Evolutionary conservation across 2,888 invertebrate species (phyloP), one percentile per base, ranked within the genome.

Genomic region (Phrixothrix hirtus): DNA sequence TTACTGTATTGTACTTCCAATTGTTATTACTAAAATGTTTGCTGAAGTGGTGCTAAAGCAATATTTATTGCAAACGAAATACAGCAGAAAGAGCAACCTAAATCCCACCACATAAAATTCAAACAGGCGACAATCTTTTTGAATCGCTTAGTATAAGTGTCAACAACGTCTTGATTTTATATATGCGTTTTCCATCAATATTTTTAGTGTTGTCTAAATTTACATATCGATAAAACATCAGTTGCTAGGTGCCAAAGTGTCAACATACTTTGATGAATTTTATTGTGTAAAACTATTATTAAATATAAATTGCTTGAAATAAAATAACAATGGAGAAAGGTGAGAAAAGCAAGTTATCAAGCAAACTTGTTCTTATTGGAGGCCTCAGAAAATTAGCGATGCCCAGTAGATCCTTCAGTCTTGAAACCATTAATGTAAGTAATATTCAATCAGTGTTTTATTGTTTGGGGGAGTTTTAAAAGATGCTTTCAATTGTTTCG

Each of bases 381-480:
- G 73, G 73, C 1, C 60, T 74, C 11, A 62, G 71, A 44, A 65
- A 64, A 54, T 61, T 72, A 49, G 73, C 69, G 2, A 68, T 73
- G 70, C 70, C 72, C 1, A 70, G 69, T 47, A 66, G 70, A 46
- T 72, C 73, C 10, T 65, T 73, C 45, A 74, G 74, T 44, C 67
- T 67, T 42, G 67, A 63, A 35, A 69, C 71, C 12, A 61, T 69
- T 13, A 66, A 69, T 59, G 74, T 74, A 61, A 73, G 74, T 71
- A n/a, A n/a, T n/a, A n/a, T n/a, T n/a, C n/a, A n/a, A n/a, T n/a
- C n/a, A n/a, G n/a, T n/a, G n/a, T n/a, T n/a, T n/a, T n/a, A n/a
- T n/a, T n/a, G n/a, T n/a, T n/a, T n/a, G n/a, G n/a, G n/a, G n/a
- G n/a, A n/a, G n/a, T n/a, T n/a, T n/a, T n/a, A n/a, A n/a, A n/a